Percentiles rank a stretch among this genome's conserved stretches.
Evolutionary conservation across 2,113 vertebrate genomes (phyloP).

Genomic region (Gymnorhina tibicen): DNA sequence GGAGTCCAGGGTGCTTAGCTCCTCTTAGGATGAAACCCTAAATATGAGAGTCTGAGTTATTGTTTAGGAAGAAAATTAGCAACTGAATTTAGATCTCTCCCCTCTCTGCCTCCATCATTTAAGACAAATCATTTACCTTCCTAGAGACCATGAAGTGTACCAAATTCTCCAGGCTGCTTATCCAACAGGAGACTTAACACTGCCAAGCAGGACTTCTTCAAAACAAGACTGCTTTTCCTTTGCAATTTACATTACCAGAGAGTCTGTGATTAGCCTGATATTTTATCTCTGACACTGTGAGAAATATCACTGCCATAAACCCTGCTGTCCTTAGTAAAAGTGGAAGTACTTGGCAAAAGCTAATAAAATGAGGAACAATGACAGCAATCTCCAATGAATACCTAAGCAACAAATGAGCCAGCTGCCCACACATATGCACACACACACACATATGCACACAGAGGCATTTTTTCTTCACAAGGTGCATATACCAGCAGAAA

Average conservation of each 20-base stretch:
- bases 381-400: constrained; percentile 61
- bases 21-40: not conserved
- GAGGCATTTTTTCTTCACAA: not conserved
- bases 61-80: constrained; percentile 7
- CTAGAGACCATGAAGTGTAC: constrained; percentile 22
- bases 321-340: constrained; percentile 66
- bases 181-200: constrained; percentile 31
- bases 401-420: constrained; percentile 33
- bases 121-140: constrained; percentile 61
- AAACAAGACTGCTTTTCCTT: constrained; percentile 34
- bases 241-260: constrained; percentile 57
- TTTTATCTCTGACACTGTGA: constrained; percentile 70
- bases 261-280: constrained; percentile 69
- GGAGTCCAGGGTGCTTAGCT: not conserved
- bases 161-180: constrained; percentile 22
- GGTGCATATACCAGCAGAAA: not conserved
- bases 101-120: not conserved
- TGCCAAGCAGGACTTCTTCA: constrained; percentile 33
- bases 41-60: not conserved
- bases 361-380: constrained; percentile 69
- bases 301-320: constrained; percentile 74
- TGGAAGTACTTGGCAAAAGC: constrained; percentile 70
- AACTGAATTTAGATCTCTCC: constrained; percentile 13
- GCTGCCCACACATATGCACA: not conserved
- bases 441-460: not conserved